phyloP scores from a whole-genome alignment of 2,113 vertebrate genomes.

The Circaetus gallicus region DNA sequence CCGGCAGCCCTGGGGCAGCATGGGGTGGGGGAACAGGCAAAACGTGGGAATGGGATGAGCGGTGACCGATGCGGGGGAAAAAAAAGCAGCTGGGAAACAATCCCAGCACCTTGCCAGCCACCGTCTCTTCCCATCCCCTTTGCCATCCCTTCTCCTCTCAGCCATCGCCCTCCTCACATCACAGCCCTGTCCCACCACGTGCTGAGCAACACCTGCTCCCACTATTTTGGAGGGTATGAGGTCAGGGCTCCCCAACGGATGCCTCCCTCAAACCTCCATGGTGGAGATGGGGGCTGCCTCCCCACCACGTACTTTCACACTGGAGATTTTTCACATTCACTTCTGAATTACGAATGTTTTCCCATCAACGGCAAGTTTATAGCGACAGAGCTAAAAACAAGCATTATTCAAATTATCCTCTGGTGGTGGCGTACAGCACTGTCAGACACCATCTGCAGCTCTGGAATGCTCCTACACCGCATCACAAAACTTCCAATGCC shows the following conservation, averaged over 20 bases:
- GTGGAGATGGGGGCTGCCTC: background rate
- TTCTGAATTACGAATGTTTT: slow-evolving; percentile 55
- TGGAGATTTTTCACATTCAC: slow-evolving; percentile 5
- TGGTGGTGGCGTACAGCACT: slow-evolving; percentile 20
- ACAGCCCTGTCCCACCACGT: accelerated
- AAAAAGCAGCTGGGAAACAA: background rate
- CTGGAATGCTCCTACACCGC: background rate
- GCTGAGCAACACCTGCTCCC: accelerated
- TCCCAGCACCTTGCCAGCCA: too few relatives aligned
- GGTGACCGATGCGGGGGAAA: accelerated
- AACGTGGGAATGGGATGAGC: accelerated
- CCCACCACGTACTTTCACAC: background rate
- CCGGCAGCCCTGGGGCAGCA: accelerated
- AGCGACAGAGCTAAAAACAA: slow-evolving; percentile 43
- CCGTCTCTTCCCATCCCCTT: background rate
- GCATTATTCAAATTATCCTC: slow-evolving; percentile 57
- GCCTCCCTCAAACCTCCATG: background rate
- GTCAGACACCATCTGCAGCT: slow-evolving; percentile 44
- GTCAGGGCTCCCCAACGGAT: background rate
- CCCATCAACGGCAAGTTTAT: slow-evolving; percentile 29
- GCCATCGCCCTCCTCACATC: background rate
- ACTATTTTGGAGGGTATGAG: background rate
- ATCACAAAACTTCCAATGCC: slow-evolving; percentile 1
- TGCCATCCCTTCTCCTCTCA: background rate
- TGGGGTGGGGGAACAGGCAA: accelerated